Base-by-base conservation (phyloP, 2,888 invertebrate genomes). In the Rotaria magnacalcarata region DNA sequence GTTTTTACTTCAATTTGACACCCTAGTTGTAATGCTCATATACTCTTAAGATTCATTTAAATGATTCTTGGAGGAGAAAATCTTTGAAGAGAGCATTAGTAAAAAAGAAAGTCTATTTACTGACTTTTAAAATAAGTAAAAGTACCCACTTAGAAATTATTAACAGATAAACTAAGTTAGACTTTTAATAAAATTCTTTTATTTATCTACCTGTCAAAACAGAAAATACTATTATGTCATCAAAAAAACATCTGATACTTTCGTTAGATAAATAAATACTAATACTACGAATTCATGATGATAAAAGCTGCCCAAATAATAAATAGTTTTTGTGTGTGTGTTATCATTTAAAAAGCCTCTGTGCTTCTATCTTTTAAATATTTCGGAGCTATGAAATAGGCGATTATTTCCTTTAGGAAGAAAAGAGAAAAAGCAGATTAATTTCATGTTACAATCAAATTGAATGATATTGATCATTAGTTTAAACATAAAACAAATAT, bases 191-290 rank as follows among this genome's bases (percentile, higher is more conserved):
- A 67, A 67, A 67, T 41, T 19, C 14, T 67, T 67, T 27, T 67
- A 67, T 67, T 67, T 67, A 67, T 67, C 19, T 67, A 67, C 67
- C 67, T 67, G 67, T 67, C 67, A 67, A 67, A 11, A 67, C 34
- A 67, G 16, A 34, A 67, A 41, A 67, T 34, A 34, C 34, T 19
- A 67, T 67, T 6, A 67, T 67, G 67, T 34, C 34, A 67, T 16
- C 34, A 16, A 34, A 67, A 67, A 67, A 34, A 67, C 19, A 67
- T 67, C 1, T 67, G 67, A 67, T 67, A 67, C 67, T 34, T 67
- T 67, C 34, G 34, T 67, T 67, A 34, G 34, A 67, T 67, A 67
- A 67, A 67, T 67, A 67, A 34, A 67, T 34, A 34, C 34, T 16
- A 67, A 14, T 27, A 67, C 27, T 34, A 14, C 16, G 67, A 16